phyloP scores from a whole-genome alignment of 2,113 vertebrate genomes.

The Toxostoma redivivum region DNA sequence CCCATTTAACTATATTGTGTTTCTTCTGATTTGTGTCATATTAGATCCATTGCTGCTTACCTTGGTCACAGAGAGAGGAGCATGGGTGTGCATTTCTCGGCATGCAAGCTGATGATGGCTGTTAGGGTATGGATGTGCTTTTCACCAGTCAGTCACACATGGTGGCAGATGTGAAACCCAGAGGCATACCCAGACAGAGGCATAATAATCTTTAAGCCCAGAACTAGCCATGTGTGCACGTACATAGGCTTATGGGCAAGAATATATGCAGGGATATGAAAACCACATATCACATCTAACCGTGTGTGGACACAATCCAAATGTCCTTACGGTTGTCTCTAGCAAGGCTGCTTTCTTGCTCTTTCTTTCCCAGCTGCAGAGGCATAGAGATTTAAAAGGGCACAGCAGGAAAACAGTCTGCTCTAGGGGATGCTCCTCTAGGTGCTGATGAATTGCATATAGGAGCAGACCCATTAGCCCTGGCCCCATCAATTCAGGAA shows the following conservation, averaged over 20 bases:
- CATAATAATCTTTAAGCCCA: neutral
- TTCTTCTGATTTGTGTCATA: neutral
- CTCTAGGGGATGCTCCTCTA: neutral
- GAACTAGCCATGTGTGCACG: neutral
- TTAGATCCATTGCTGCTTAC: neutral
- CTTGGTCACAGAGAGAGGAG: neutral
- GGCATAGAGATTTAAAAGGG: neutral
- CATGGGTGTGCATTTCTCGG: neutral
- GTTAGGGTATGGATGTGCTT: neutral
- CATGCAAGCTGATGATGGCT: neutral
- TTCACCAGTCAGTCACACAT: neutral
- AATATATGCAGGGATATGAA: neutral
- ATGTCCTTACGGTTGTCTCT: neutral
- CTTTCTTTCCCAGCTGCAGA: neutral
- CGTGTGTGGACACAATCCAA: neutral
- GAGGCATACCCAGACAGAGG: neutral
- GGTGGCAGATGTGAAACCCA: conserved; percentile 7
- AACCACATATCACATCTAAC: neutral
- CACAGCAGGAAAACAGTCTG: neutral
- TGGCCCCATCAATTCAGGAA: neutral
- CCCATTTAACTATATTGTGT: neutral
- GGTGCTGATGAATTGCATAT: neutral
- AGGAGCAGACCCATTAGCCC: neutral
- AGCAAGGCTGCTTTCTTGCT: neutral
- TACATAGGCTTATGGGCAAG: neutral